These are phyloP conservation scores for Clitarchus hookeri DNA, from an alignment of 2,888 invertebrate species.

Conservation along the genomic window DNA sequence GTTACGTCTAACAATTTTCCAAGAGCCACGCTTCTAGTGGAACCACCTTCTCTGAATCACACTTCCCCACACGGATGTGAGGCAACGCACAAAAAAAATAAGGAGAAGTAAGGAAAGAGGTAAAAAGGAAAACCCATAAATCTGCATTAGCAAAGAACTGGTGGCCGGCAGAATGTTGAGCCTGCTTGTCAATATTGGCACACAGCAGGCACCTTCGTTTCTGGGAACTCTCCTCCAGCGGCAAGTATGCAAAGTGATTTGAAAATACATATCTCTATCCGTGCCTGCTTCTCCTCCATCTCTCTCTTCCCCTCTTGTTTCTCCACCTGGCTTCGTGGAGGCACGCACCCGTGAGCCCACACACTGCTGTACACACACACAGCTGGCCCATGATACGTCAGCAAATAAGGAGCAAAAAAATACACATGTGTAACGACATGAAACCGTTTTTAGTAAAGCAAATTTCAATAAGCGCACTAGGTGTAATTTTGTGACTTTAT, in stretches of 20 bases:
- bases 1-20: neutral
- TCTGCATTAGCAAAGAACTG: constrained; percentile 14
- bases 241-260: too few species aligned
- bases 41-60: neutral
- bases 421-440: too few species aligned
- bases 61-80: neutral
- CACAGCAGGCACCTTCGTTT: neutral
- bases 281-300: neutral
- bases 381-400: neutral
- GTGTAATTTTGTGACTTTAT: too few species aligned
- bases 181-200: constrained; percentile 8
- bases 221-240: neutral
- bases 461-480: too few species aligned
- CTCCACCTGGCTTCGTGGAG: neutral
- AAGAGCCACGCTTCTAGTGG: neutral
- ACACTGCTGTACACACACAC: neutral
- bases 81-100: neutral
- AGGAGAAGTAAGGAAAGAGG: neutral
- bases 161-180: neutral
- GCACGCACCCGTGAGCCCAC: neutral
- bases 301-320: neutral
- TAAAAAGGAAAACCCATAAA: neutral
- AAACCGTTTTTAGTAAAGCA: too few species aligned
- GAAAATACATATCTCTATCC: neutral
- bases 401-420: neutral